Base-by-base conservation (phyloP, 1,140 invertebrate species). In the Drosophila pruinosa region DNA sequence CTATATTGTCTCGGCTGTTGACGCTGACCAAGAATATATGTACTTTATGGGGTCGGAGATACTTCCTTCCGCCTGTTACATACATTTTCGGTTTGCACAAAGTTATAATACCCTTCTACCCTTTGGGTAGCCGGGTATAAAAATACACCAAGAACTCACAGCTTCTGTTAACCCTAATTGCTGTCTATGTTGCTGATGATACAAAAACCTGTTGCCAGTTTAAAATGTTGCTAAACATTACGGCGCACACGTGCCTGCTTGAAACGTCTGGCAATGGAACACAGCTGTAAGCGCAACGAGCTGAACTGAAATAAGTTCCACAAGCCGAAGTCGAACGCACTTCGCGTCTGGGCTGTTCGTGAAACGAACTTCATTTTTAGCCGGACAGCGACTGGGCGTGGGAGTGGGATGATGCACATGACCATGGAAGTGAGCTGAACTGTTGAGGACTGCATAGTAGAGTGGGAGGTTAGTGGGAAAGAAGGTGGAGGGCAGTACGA, bases 271-370 rank as follows among this genome's bases (percentile, higher is more conserved):
- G 38, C 41, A 77, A 5, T 57, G 79, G 70, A 83, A 83, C 62
- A 57, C 34, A 24, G 31, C 48, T 24, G 67, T 19, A 28, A 48
- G 36, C 50, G 61, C 74, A 65, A 59, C 47, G 21, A 36, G 8
- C n/a, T 52, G 21, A 59, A 79, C 3, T 43, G 59, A 65, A 74
- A 82, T 61, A 72, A 59, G 80, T 65, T 83, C 79, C 79, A 83
- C 79, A 75, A 53, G 39, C 45, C 57, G 54, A 75, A 53, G 26
- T 0, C 19, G 31, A 15, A 45, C 14, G 31, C 2, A 2, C 53
- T 41, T 58, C 43, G 52, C 36, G 24, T 45, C 15, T 38, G n/a
- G 6, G 8, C 39, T 19, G 58, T 19, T 56, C 21, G 54, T n/a
- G 10, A 17, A 34, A 69, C 72, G 72, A 75, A 64, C 38, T 57